Percentiles rank a stretch among this genome's conserved stretches.
These are phyloP conservation scores for Heliothis subflexa DNA, from an alignment of 1,140 invertebrate genomes.

Conservation along the genomic window DNA sequence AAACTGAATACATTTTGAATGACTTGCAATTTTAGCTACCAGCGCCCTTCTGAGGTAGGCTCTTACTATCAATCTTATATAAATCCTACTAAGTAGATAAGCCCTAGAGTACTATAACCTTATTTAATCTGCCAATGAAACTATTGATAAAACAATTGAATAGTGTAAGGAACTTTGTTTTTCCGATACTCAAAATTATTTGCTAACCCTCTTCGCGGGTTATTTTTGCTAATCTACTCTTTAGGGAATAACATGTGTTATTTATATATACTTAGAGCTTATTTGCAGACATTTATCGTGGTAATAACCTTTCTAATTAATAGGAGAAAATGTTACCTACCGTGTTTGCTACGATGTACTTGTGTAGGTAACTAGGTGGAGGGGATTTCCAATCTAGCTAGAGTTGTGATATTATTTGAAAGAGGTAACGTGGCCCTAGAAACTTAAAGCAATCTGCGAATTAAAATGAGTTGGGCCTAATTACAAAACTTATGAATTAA, in stretches of 20 bases:
- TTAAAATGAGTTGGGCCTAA: too few species aligned
- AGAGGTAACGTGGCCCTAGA: too few species aligned
- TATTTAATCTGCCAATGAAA: neutral
- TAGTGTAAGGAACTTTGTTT: slow-evolving; percentile 41
- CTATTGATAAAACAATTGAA: slow-evolving; percentile 15
- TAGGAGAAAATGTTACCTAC: too few species aligned
- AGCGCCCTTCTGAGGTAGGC: neutral
- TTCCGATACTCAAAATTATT: slow-evolving; percentile 7
- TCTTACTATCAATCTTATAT: neutral
- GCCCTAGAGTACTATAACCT: neutral
- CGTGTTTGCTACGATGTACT: too few species aligned
- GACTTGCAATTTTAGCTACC: slow-evolving; percentile 10
- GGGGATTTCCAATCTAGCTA: too few species aligned
- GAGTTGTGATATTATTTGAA: too few species aligned
- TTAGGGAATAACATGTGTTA: neutral
- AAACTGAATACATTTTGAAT: neutral
- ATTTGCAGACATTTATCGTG: neutral
- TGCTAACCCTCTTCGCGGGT: neutral
- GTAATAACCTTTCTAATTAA: too few species aligned
- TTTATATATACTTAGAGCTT: neutral
- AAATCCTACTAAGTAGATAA: neutral
- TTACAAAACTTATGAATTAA: too few species aligned
- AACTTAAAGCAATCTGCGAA: too few species aligned
- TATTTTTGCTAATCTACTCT: slow-evolving; percentile 1
- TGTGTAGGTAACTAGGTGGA: too few species aligned